Base-by-base conservation (phyloP, 2,888 invertebrate species). In the Tetropium fuscum region DNA sequence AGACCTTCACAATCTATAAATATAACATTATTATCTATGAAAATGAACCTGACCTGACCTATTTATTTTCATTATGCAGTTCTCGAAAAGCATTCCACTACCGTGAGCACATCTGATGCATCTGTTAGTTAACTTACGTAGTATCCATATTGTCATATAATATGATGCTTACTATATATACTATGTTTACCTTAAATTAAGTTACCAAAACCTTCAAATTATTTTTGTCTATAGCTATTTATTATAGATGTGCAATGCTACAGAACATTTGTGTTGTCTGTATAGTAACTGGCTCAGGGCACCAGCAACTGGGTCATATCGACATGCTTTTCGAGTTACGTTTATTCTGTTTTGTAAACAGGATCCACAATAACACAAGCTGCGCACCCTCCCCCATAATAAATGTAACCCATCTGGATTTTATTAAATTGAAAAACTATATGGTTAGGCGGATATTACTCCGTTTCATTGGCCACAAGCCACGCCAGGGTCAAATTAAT, bases 21-120 rank as follows among this genome's bases (percentile, higher is more conserved):
- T 54, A 54, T 30, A 54, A 22, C 43, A 16, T 41, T 43, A 43
- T 54, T 54, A 54, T 53, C 44, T 44, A 54, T 54, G 34, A 32
- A 18, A 36, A 3, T 36, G 44, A 54, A 54, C 44, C 43, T 44
- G 44, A 53, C 53, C 44, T 54, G 44, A 43, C 44, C 54, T 25
- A 54, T 43, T 34, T 48, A 34, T 8, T 22, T 20, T 20, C 4
- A 20, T 20, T 11, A 41, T 19, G 19, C 11, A 41, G n/a, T 10
- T 41, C 20, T 7, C 30, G 30, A n/a, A n/a, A 13, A 6, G 5
- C 34, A n/a, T n/a, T 34, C 13, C 5, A 34, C 36, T 7, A 36
- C 36, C 7, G 13, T n/a, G n/a, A n/a, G n/a, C n/a, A n/a, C n/a
- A n/a, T n/a, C n/a, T n/a, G n/a, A n/a, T n/a, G n/a, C n/a, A n/a